Evolutionary conservation across 2,888 invertebrate species (phyloP).

Genomic region (Pyralis farinalis): DNA sequence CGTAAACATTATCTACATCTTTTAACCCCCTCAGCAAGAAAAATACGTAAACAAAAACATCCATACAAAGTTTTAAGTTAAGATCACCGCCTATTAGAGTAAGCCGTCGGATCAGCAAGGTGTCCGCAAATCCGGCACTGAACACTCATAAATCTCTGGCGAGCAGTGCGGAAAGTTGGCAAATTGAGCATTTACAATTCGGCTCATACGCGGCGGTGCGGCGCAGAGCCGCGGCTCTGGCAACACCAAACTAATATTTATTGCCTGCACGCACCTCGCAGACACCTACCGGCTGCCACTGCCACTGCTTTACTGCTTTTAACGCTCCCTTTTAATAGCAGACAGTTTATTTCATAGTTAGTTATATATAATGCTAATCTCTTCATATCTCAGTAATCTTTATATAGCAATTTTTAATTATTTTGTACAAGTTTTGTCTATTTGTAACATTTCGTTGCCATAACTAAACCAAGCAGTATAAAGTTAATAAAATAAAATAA

Average conservation of each 20-base stretch:
- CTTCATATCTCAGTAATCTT: too few relatives aligned
- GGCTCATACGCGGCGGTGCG: slow-evolving; percentile 39
- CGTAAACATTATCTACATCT: not conserved
- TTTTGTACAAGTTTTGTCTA: too few relatives aligned
- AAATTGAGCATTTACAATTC: slow-evolving; percentile 69
- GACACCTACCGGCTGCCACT: not conserved
- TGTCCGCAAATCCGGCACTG: slow-evolving; percentile 39
- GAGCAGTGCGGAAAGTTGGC: slow-evolving; percentile 40
- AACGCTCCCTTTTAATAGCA: too few relatives aligned
- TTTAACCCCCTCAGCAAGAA: not conserved
- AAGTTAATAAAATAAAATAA: too few relatives aligned
- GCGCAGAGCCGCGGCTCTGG: slow-evolving; percentile 33
- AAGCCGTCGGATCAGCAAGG: slow-evolving; percentile 44
- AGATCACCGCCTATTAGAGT: slow-evolving; percentile 6
- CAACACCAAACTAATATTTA: slow-evolving; percentile 65
- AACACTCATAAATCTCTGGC: slow-evolving; percentile 45
- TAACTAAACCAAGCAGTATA: too few relatives aligned
- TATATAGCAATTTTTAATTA: too few relatives aligned
- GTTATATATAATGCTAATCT: too few relatives aligned
- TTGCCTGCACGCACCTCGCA: slow-evolving; percentile 52
- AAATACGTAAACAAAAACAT: not conserved
- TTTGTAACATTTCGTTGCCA: too few relatives aligned
- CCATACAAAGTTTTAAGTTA: not conserved
- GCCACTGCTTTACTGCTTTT: too few relatives aligned
- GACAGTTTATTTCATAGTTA: too few relatives aligned